Evolutionary conservation across 2,888 invertebrate species (phyloP), one percentile per base, ranked within the genome.

Genomic region (Andrena fulva): DNA sequence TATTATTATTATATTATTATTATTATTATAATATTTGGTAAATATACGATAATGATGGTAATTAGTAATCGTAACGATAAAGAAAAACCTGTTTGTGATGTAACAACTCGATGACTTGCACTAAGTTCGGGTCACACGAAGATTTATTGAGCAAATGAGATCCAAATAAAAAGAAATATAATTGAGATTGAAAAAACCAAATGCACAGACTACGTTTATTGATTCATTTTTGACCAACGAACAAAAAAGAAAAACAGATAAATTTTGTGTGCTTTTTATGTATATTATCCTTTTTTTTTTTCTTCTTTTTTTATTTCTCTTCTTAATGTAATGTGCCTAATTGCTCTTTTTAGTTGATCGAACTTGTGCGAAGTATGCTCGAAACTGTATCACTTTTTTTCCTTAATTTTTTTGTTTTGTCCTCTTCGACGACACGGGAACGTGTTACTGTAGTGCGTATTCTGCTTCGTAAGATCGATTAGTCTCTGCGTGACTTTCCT

Each of bases 131-230:
- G 93, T 93, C 93, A 93, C 92, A 92, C 91, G 92, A 92, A 91
- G 56, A 92, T 90, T 92, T 92, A 92, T 93, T 93, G 92, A 93
- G 70, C 92, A 92, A 56, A 93, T 93, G 92, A 93, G 56, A 93
- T 93, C 93, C 91, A 92, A 94, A 93, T 94, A 94, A 94, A 94
- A 93, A 94, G 91, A 91, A 93, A 93, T 94, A 92, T 93, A 93
- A 93, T 92, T 93, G 90, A 94, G 93, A 93, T 90, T 92, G 90
- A 92, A 93, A 92, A 71, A 77, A 71, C 80, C 69, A 87, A 89
- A 92, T 90, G 90, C 89, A 91, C 91, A 93, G 92, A 93, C 90
- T 93, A 70, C 59, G 91, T 93, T 89, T 89, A 89, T 92, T 92
- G 91, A 86, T 86, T 89, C 88, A 82, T 77, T 89, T 85, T 82